These are phyloP conservation scores for Marronus borbonicus DNA, from an alignment of 2,888 invertebrate genomes.

Conservation along the genomic window DNA sequence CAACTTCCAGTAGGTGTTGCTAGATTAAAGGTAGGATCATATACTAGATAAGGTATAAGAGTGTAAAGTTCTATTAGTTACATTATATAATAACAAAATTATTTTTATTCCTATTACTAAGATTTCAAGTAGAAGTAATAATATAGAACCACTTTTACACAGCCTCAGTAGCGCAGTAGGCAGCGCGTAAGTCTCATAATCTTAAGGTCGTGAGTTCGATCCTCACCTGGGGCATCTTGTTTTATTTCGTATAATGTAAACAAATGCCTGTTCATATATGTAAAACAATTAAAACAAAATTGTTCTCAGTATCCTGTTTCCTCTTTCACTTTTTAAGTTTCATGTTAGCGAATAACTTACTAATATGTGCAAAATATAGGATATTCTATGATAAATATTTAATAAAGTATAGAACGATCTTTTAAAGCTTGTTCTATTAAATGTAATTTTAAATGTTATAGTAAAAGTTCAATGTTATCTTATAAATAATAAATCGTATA, in stretches of 20 bases:
- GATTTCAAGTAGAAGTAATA: conserved; percentile 8
- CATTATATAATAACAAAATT: conserved; percentile 22
- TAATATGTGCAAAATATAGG: too few relatives aligned
- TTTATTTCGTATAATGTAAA: conserved; percentile 51
- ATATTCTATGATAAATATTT: too few relatives aligned
- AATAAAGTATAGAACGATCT: too few relatives aligned
- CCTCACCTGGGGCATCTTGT: conserved; percentile 87
- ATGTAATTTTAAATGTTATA: too few relatives aligned
- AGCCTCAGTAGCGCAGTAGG: conserved; percentile 90
- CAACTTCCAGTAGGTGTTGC: conserved; percentile 46
- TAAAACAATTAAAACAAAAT: too few relatives aligned
- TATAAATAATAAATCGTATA: too few relatives aligned
- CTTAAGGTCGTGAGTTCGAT: conserved; percentile 97
- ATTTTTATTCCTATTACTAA: conserved; percentile 18
- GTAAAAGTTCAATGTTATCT: too few relatives aligned
- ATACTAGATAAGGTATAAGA: conserved; percentile 27
- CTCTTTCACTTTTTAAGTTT: too few relatives aligned
- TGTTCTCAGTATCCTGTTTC: too few relatives aligned
- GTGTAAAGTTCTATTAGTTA: conserved; percentile 9
- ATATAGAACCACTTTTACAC: neutral
- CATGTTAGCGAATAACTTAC: too few relatives aligned
- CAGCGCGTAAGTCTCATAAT: conserved; percentile 94
- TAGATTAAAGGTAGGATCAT: conserved; percentile 51
- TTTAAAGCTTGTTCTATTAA: too few relatives aligned
- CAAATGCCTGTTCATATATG: neutral